phyloP scores from a whole-genome alignment of 2,888 invertebrate genomes.

The Rhyacophila evoluta region DNA sequence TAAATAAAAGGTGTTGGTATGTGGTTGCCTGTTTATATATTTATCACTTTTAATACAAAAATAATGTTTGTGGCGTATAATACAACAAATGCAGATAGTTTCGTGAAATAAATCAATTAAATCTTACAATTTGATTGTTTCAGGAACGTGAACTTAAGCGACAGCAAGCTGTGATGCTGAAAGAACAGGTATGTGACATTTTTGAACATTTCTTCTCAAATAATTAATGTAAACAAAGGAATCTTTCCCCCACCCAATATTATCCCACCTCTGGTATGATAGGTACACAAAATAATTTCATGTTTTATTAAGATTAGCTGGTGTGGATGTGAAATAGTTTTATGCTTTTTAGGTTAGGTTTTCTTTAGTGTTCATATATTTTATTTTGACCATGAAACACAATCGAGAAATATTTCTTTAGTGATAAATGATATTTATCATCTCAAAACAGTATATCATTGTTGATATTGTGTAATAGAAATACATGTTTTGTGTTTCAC shows the following conservation, averaged over 20 bases:
- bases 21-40: too few species aligned
- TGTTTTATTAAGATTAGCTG: not conserved
- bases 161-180: constrained; percentile 88
- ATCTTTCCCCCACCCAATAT: not conserved
- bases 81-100: too few species aligned
- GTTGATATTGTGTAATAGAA: not conserved
- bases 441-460: not conserved
- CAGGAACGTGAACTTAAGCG: constrained; percentile 93
- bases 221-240: not conserved
- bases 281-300: not conserved
- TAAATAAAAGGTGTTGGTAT: too few species aligned
- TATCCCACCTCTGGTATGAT: not conserved
- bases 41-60: too few species aligned
- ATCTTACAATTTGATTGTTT: too few species aligned
- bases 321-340: constrained; percentile 16
- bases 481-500: not conserved
- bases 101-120: too few species aligned
- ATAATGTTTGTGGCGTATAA: too few species aligned
- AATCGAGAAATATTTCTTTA: too few species aligned
- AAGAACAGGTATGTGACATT: constrained; percentile 84
- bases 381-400: not conserved
- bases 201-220: not conserved
- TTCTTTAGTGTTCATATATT: not conserved
- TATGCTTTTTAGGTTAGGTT: constrained; percentile 1
- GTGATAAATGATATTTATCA: not conserved